phyloP scores from a whole-genome alignment of 2,888 invertebrate species.

The Ectemnius cavifrons region DNA sequence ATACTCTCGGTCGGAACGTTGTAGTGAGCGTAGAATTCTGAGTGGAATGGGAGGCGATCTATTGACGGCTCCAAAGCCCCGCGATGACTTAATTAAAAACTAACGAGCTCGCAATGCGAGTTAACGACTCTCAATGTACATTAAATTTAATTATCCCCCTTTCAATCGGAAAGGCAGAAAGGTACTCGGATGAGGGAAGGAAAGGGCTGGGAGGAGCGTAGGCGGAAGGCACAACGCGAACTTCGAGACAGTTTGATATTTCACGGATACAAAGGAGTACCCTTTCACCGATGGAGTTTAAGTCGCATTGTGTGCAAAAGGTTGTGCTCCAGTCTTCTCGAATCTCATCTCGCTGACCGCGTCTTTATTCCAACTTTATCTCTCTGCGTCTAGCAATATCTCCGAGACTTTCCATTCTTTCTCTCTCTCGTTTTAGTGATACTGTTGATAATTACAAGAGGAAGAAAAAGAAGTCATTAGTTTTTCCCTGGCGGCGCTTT shows the following conservation, averaged over 20 bases:
- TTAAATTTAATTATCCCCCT: conserved; percentile 9
- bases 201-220: background rate
- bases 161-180: conserved; percentile 1
- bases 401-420: background rate
- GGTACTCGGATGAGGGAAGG: background rate
- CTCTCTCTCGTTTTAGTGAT: background rate
- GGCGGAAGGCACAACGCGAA: background rate
- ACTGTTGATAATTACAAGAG: conserved; percentile 14
- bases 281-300: conserved; percentile 33
- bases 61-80: background rate
- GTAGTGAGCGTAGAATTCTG: background rate
- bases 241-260: conserved; percentile 8
- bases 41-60: background rate
- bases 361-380: conserved; percentile 8
- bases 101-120: conserved; percentile 4
- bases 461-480: background rate
- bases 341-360: conserved; percentile 17
- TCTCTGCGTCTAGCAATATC: background rate
- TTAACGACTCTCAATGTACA: conserved; percentile 7
- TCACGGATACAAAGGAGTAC: background rate
- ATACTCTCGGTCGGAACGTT: background rate
- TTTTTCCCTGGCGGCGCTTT: too few species aligned
- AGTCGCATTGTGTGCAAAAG: conserved; percentile 28
- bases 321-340: conserved; percentile 28
- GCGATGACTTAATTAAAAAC: conserved; percentile 9